Evolutionary conservation across 2,113 vertebrate genomes (phyloP), one percentile per base, ranked within the genome.

Genomic region (Centropus bengalensis): DNA sequence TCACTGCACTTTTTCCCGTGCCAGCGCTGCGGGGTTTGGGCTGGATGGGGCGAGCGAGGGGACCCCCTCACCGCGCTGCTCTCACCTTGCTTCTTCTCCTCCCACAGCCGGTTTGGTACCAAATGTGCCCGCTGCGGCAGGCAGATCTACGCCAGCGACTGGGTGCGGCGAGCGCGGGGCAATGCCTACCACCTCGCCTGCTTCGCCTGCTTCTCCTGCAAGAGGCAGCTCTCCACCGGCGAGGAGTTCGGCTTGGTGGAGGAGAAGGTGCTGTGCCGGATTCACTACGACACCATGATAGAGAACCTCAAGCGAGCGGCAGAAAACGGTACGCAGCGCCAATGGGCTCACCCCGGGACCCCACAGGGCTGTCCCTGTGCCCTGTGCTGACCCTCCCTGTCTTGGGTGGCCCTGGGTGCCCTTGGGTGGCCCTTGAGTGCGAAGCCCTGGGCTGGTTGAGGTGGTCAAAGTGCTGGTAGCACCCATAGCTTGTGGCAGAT

Each of bases 211-310:
- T 99, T 98, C 98, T 99, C 99, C 11, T 99, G 99, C 96, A 99
- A 99, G 96, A 94, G 99, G 74, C 99, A 99, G 98, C 98, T 99
- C 87, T 99, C 99, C 89, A 99, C 99, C 0, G 99, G 99, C 3
- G 99, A 99, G 96, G 99, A 99, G 97, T 99, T 99, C 17, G 99
- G 99, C 33, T 89, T 99, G 97, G 99, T 99, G 85, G 99, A 99
- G 97, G 99, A 99, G 94, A 99, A 99, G 97, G 99, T 99, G 88
- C 98, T 99, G 62, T 99, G 99, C 92, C 98, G 99, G 96, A 99
- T 99, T 93, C 99, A 99, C 97, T 99, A 99, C 6, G 99, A 99
- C 98, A 99, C 99, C 96, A 99, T 99, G 98, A 98, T 99, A 71
- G 99, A 99, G 97, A 99, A 99, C 98, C 99, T 99, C 92, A 99